Evolutionary conservation across 64 coral and sea anemone species (phyloP).

Genomic region (Porites lutea): DNA sequence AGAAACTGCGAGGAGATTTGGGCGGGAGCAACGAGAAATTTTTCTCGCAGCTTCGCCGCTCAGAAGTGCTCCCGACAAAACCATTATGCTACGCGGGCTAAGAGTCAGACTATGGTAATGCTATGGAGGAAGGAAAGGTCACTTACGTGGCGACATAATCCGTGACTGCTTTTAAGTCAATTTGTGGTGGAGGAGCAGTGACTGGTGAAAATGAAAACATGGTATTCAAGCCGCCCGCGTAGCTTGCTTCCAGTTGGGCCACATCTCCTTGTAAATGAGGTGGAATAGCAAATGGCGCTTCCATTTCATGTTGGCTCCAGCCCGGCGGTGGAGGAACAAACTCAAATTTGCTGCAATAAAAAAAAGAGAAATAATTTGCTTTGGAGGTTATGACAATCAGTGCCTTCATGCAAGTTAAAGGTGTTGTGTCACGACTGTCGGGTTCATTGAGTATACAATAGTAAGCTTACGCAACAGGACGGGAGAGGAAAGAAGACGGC

Average conservation of each 20-base stretch:
- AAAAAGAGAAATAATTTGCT: not conserved
- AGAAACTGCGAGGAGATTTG: too few species aligned
- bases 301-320: conserved; percentile 64
- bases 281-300: conserved; percentile 79
- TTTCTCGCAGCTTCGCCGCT: too few species aligned
- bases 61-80: too few species aligned
- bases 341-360: conserved; percentile 31
- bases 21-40: too few species aligned
- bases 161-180: conserved; percentile 39
- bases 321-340: conserved; percentile 36
- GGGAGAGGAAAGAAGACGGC: too few species aligned
- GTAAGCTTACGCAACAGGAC: too few species aligned
- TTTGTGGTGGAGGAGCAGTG: not conserved
- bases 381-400: too few species aligned
- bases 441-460: too few species aligned
- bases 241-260: not conserved
- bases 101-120: too few species aligned
- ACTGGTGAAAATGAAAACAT: not conserved
- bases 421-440: too few species aligned
- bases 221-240: not conserved
- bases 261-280: conserved; percentile 60
- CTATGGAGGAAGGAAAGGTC: not conserved
- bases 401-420: too few species aligned
- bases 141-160: conserved; percentile 92
- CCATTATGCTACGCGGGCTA: too few species aligned